Evolutionary conservation across 1,140 invertebrate genomes (phyloP), one percentile per base, ranked within the genome.

Genomic region (Cydia strobilella): DNA sequence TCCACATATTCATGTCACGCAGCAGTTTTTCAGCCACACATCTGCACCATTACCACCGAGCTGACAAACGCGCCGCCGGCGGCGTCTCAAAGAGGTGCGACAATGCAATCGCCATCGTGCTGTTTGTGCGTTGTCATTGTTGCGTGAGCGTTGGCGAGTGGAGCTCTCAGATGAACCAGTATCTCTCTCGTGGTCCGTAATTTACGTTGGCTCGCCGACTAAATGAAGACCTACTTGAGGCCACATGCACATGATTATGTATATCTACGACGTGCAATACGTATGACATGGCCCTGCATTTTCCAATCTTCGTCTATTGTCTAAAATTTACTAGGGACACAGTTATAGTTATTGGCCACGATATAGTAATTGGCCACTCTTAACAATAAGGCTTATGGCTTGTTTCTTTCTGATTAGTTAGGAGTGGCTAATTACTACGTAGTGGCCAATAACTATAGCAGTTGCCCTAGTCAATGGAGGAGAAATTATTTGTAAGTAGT

Each of bases 81-180:
- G 54, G 54, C 54, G 54, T 23, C 54, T 59, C 54, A 59, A 59
- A 59, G 54, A 59, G 54, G 18, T 23, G 54, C 54, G n/a, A 59
- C 54, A 59, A 59, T 59, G 54, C 20, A 23, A 59, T 59, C 20
- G 54, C 18, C 54, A 23, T 59, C 54, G 20, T 7, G 20, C 54
- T 23, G 20, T 23, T 59, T 59, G 20, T 59, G 48, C n/a, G 4
- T 10, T 23, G 3, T 23, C 20, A 59, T 23, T 10, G 54, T n/a
- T 54, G 9, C 54, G 54, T 6, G 20, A n/a, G 20, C 7, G 18
- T 1, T 59, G 54, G 20, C 54, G 54, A 59, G 9, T 48, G 6
- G n/a, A 51, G n/a, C n/a, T 20, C 9, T 23, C 10, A 20, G 20
- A 12, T 9, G 7, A 3, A 23, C 54, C 20, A 59, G 18, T 23